Evolutionary conservation across 1,140 invertebrate genomes (phyloP), one percentile per base, ranked within the genome.

Genomic region (Penaeus indicus): DNA sequence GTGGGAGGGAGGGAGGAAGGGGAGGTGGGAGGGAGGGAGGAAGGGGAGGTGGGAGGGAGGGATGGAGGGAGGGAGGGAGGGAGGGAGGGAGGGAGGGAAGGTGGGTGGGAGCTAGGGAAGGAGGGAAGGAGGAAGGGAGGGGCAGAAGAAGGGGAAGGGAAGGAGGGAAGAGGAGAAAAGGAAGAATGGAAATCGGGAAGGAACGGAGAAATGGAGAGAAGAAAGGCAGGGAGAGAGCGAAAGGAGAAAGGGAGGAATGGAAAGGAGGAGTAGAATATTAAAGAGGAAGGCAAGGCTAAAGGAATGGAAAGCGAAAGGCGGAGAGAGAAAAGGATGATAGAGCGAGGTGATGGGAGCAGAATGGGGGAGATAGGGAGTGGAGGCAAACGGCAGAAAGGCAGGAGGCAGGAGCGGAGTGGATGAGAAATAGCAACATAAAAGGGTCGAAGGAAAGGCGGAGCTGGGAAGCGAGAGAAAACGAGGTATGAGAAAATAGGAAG

Each of bases 391-490:
- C n/a, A n/a, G n/a, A 32, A 25, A 32, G 13, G 69, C 38, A 25
- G 69, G 69, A 75, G 69, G n/a, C 69, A 75, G 11, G 69, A 75
- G n/a, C n/a, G 69, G n/a, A 16, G 69, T n/a, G 69, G n/a, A n/a
- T n/a, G n/a, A n/a, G n/a, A n/a, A n/a, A n/a, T n/a, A n/a, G n/a
- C n/a, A n/a, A n/a, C n/a, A n/a, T n/a, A n/a, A n/a, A n/a, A n/a
- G n/a, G n/a, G n/a, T n/a, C n/a, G n/a, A n/a, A 10, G 69, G 69
- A 25, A 32, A 75, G 69, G 69, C n/a, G 38, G 69, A 32, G 69
- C 11, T 75, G 69, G 69, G 13, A 75, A n/a, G 69, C 11, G 69
- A 3, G 25, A 18, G 3, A 16, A 16, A 77, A 38, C 4, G 3
- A 16, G 25, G 3, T 2, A 19, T 4, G 13, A 8, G 25, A 27